Base-by-base conservation (phyloP, 53 echinoderm and acorn worm species). In the Astropecten irregularis region DNA sequence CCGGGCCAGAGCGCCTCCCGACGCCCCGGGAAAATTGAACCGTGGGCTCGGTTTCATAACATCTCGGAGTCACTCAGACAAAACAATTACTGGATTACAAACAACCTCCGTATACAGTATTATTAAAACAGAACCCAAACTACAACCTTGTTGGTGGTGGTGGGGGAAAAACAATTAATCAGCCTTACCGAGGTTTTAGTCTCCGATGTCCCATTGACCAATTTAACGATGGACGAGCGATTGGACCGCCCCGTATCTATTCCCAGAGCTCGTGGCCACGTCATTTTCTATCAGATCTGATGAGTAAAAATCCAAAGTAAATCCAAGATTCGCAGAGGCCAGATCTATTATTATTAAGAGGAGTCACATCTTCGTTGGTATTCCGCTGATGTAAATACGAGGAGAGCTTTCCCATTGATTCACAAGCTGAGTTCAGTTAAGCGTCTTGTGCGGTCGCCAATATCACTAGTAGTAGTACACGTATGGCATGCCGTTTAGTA, bases 1-100 rank as follows among this genome's bases (percentile, higher is more conserved):
- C 61, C 79, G 61, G 79, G 23, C 38, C 36, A 40, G n/a, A n/a
- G 61, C 79, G 79, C 79, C 49, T 32, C 6, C 3, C 16, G 62
- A 60, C 61, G 58, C 76, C 62, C 69, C 62, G 5, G 62, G 79
- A 48, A 79, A 79, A 79, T 79, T 46, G 47, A 79, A 46, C 10
- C 32, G 16, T 10, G 32, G 44, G 57, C 62, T 47, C 16, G 79
- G 79, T 79, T 79, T 60, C 79, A 79, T 29, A 79, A 79, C 62
- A 79, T 11, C 46, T 32, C 79, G 62, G 47, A 61, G n/a, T 46
- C 56, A 21, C 0, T 40, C 79, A 79, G 79, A 79, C 79, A 79
- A 44, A 79, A 79, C 62, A 79, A 79, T 79, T 62, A 30, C 47
- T 4, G 47, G 13, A 58, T 60, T 42, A 42, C 6, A 19, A 33